Evolutionary conservation across 2,113 vertebrate genomes (phyloP), one percentile per base, ranked within the genome.

Genomic region (Malurus melanocephalus): DNA sequence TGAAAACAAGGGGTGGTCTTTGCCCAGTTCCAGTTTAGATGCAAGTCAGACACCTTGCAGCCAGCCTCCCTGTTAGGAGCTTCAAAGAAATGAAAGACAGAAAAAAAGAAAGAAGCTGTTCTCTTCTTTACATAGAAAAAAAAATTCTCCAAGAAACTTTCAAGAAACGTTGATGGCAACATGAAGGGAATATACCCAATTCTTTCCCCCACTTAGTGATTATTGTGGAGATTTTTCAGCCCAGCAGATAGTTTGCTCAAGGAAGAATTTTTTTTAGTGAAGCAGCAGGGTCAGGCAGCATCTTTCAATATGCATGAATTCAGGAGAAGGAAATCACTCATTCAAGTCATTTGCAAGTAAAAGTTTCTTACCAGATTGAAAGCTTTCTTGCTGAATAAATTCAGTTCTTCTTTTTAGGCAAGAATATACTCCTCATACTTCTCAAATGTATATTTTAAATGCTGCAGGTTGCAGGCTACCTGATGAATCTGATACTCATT

Each of bases 271-370:
- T 89, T 89, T 89, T 78, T 46, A 66, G 66, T 38, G 52, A 72
- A 90, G 71, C 65, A 65, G 55, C 4, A 0, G 35, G 66, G 62
- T 89, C 77, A 86, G 77, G n/a, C 2, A 0, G 46, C 51, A 65
- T 86, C 77, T 80, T 86, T 93, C 90, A 79, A 23, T 86, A 68
- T 81, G 66, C 55, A 73, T 62, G 17, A 49, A 38, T 80, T 75
- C 32, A 1, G 69, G 52, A 71, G 83, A 91, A 75, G 51, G 38
- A 89, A 92, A 65, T 88, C 69, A 88, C 24, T 92, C 66, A 33
- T 91, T 92, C 92, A 55, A 59, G 69, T 86, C 28, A 94, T 91
- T 93, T 92, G 65, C 83, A 94, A 94, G 88, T 86, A 73, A 84
- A 93, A 86, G 66, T 80, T 88, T 65, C 73, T 46, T 68, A 65